Evolutionary conservation across 2,888 invertebrate species (phyloP).

Genomic region (Ctena decussata): DNA sequence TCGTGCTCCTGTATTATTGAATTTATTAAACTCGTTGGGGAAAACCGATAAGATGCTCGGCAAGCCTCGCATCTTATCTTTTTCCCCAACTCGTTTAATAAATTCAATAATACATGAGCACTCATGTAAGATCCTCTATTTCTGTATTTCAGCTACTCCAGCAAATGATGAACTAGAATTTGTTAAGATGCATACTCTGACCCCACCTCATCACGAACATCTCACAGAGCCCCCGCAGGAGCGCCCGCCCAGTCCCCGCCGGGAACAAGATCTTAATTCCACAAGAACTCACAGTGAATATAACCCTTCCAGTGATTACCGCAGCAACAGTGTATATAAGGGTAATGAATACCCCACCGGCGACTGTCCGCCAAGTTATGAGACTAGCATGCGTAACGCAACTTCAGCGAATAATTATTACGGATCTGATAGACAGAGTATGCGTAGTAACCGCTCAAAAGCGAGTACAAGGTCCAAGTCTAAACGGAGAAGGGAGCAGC

Average conservation of each 20-base stretch:
- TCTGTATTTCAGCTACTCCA: slow-evolving; percentile 80
- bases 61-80: too few relatives aligned
- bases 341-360: slow-evolving; percentile 64
- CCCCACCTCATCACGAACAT: slow-evolving; percentile 6
- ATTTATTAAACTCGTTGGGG: too few relatives aligned
- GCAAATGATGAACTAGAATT: slow-evolving; percentile 86
- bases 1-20: too few relatives aligned
- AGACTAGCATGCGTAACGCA: slow-evolving; percentile 79
- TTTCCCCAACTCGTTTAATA: too few relatives aligned
- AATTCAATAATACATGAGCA: too few relatives aligned
- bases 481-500: slow-evolving; percentile 56
- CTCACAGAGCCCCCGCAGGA: not conserved
- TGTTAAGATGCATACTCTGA: slow-evolving; percentile 84
- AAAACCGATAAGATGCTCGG: too few relatives aligned
- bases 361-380: slow-evolving; percentile 82
- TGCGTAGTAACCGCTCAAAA: slow-evolving; percentile 78
- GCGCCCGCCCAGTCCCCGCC: not conserved
- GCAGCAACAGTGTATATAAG: not conserved
- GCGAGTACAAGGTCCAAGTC: slow-evolving; percentile 51
- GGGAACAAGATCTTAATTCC: slow-evolving; percentile 9
- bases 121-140: too few relatives aligned
- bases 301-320: not conserved
- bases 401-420: slow-evolving; percentile 68
- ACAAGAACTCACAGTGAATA: slow-evolving; percentile 24
- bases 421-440: slow-evolving; percentile 77